Conservation (phyloP, 2,888 invertebrate genomes). For the Caenorhabditis parvicauda region DNA sequence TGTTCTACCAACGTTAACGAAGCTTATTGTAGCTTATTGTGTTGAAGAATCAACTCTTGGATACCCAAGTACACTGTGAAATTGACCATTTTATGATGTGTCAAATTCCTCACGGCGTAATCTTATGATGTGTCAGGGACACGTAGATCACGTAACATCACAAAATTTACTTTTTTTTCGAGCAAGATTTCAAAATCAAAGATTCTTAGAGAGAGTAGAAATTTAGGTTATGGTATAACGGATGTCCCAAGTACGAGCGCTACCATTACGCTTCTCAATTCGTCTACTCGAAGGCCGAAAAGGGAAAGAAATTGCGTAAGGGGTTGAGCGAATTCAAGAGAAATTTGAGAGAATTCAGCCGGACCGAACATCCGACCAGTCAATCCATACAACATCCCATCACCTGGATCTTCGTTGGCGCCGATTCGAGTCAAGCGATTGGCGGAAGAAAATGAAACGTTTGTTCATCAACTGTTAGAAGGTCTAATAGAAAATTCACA, state of each 20-base stretch:
- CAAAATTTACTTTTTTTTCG: too few species aligned
- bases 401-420: conserved; percentile 17
- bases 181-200: too few species aligned
- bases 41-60: too few species aligned
- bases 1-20: too few species aligned
- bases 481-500: not conserved
- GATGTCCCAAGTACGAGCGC: conserved; percentile 51
- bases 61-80: too few species aligned
- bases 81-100: too few species aligned
- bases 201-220: too few species aligned
- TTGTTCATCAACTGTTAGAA: too few species aligned
- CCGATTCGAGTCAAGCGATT: conserved; percentile 17
- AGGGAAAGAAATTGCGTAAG: conserved; percentile 51
- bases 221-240: conserved; percentile 50
- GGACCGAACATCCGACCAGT: conserved; percentile 22
- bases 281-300: conserved; percentile 55
- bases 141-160: too few species aligned
- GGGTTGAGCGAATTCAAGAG: not conserved
- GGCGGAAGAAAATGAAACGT: conserved; percentile 3
- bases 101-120: too few species aligned
- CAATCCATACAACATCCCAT: conserved; percentile 30
- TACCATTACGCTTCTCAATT: conserved; percentile 57
- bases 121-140: too few species aligned
- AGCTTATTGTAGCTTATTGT: too few species aligned
- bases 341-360: conserved; percentile 14